phyloP scores from a whole-genome alignment of 2,113 vertebrate species.

The Setophaga petechia region DNA sequence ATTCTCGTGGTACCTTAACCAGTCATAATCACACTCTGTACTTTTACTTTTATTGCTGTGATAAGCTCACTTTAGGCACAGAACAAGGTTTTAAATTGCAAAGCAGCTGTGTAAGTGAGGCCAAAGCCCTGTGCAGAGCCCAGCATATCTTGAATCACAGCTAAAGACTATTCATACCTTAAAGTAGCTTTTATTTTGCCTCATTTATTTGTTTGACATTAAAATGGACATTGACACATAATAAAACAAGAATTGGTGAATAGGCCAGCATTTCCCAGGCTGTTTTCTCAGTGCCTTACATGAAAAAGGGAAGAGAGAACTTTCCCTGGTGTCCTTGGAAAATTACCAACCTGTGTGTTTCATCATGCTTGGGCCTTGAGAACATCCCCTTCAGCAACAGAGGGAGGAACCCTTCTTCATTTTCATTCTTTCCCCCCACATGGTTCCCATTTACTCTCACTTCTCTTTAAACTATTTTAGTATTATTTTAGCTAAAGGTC shows the following conservation, averaged over 20 bases:
- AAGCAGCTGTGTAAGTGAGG: background rate
- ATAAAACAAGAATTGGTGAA: background rate
- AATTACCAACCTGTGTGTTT: background rate
- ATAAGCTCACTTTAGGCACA: background rate
- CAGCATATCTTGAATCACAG: background rate
- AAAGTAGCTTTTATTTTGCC: background rate
- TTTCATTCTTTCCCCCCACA: background rate
- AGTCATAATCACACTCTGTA: background rate
- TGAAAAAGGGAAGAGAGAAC: background rate
- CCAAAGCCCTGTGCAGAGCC: background rate
- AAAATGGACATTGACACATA: background rate
- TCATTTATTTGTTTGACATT: background rate
- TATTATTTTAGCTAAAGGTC: slow-evolving; percentile 39
- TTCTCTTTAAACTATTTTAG: slow-evolving; percentile 8
- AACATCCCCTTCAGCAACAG: background rate
- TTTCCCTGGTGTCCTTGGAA: background rate
- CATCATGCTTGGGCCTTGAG: background rate
- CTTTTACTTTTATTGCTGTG: background rate
- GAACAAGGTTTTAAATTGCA: background rate
- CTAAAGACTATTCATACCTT: background rate
- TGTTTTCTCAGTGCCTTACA: background rate
- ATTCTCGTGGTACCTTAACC: background rate
- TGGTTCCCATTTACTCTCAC: slow-evolving; percentile 36
- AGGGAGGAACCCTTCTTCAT: slow-evolving; percentile 20
- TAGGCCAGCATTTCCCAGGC: background rate